Evolutionary conservation across 2,888 invertebrate species (phyloP).

Genomic region (Drosophila multiciliata): DNA sequence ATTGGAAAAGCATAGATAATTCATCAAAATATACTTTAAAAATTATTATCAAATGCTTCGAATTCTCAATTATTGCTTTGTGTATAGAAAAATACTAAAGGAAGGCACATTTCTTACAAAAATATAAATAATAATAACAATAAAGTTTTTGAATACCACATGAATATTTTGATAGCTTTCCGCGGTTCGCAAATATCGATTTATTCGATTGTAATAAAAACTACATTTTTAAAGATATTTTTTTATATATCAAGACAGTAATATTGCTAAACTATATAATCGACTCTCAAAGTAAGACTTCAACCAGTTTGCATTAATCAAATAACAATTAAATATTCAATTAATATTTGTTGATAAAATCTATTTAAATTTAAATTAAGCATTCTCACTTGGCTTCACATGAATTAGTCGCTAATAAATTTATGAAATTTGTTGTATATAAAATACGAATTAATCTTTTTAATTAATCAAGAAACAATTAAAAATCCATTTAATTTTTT

Average conservation of each 20-base stretch:
- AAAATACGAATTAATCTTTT: not conserved
- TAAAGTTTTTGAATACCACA: not conserved
- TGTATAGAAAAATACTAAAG: not conserved
- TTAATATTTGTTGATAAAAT: not conserved
- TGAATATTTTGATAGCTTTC: not conserved
- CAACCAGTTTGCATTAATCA: not conserved
- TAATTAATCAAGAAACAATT: conserved; percentile 8
- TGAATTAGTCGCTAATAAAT: not conserved
- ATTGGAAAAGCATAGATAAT: not conserved
- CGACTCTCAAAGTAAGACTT: not conserved
- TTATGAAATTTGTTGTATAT: not conserved
- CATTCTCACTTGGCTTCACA: not conserved
- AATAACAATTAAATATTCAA: not conserved
- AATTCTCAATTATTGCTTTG: not conserved
- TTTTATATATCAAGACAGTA: not conserved
- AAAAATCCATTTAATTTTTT: conserved; percentile 1
- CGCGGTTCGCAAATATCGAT: not conserved
- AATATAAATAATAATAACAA: not conserved
- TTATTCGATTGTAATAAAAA: not conserved
- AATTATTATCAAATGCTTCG: not conserved
- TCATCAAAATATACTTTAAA: not conserved
- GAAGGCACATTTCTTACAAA: not conserved
- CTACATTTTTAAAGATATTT: not conserved
- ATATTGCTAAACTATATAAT: not conserved
- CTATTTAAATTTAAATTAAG: not conserved